These are phyloP conservation scores for Drosophila cracens DNA, from an alignment of 2,888 invertebrate genomes.

Conservation along the genomic window DNA sequence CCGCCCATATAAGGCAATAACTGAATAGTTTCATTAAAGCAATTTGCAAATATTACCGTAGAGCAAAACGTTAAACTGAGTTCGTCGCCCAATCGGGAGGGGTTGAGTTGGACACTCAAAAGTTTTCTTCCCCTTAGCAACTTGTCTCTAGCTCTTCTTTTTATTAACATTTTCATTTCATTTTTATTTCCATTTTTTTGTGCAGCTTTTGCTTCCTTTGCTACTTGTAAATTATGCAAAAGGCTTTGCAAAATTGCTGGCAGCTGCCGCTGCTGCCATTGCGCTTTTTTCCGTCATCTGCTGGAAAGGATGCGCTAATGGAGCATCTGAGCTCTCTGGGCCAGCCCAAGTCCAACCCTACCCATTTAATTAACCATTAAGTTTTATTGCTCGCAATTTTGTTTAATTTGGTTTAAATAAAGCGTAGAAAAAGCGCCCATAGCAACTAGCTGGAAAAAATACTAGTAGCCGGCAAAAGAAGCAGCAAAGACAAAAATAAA, in stretches of 20 bases:
- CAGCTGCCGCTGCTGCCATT: slow-evolving; percentile 46
- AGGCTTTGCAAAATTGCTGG: slow-evolving; percentile 71
- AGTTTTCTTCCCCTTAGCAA: slow-evolving; percentile 5
- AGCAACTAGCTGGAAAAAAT: slow-evolving; percentile 42
- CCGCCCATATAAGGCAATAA: slow-evolving; percentile 55
- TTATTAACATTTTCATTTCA: slow-evolving; percentile 20
- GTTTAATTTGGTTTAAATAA: slow-evolving; percentile 80
- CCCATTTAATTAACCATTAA: slow-evolving; percentile 81
- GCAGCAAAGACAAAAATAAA: slow-evolving; percentile 2
- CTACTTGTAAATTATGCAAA: slow-evolving; percentile 81
- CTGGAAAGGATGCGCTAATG: slow-evolving; percentile 52
- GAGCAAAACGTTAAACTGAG: slow-evolving; percentile 61
- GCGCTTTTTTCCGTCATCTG: slow-evolving; percentile 32
- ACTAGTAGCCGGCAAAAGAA: slow-evolving; percentile 37
- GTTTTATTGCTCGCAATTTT: slow-evolving; percentile 81
- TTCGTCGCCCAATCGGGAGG: slow-evolving; percentile 38
- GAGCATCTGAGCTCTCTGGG: slow-evolving; percentile 19
- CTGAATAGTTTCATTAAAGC: slow-evolving; percentile 73
- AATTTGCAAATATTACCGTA: slow-evolving; percentile 57
- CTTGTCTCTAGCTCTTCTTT: slow-evolving; percentile 41
- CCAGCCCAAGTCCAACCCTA: slow-evolving; percentile 63
- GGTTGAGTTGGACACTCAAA: neutral
- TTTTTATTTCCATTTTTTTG: slow-evolving; percentile 11
- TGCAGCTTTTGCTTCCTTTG: slow-evolving; percentile 43
- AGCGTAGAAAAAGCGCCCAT: slow-evolving; percentile 50